Conservation (phyloP, 2,888 invertebrate genomes). For the Ornithoptera priamus region DNA sequence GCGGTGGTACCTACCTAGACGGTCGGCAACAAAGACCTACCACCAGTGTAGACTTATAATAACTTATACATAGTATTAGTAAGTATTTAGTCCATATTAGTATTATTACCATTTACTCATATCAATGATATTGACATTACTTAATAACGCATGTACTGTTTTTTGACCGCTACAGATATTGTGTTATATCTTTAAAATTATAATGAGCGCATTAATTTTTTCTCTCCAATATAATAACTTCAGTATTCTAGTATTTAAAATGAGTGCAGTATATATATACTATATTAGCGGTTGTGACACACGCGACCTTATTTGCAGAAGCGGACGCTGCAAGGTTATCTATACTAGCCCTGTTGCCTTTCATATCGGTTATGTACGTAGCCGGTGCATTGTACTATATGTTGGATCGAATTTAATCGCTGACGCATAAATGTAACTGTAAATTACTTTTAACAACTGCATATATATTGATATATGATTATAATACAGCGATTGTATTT, state of each 20-base stretch:
- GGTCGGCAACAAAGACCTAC: too few relatives aligned
- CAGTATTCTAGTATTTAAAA: slow-evolving; percentile 1
- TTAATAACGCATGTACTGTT: too few relatives aligned
- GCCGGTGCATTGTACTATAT: slow-evolving; percentile 21
- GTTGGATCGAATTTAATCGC: slow-evolving; percentile 8
- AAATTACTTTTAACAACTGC: background rate
- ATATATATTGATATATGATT: background rate
- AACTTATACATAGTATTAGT: too few relatives aligned
- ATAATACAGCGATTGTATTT: too few relatives aligned
- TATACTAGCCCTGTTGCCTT: slow-evolving; percentile 29
- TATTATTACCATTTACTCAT: too few relatives aligned
- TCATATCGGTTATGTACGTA: slow-evolving; percentile 29
- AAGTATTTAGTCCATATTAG: too few relatives aligned
- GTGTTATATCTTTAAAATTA: background rate
- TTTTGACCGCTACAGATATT: background rate
- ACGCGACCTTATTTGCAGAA: slow-evolving; percentile 60
- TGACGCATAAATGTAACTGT: slow-evolving; percentile 4
- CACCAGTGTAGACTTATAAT: too few relatives aligned
- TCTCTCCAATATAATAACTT: background rate
- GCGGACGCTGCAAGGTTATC: slow-evolving; percentile 59
- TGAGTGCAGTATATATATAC: slow-evolving; percentile 12
- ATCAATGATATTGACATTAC: too few relatives aligned
- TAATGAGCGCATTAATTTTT: too few relatives aligned
- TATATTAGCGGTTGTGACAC: slow-evolving; percentile 44
- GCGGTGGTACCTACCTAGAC: too few relatives aligned